Base-by-base conservation (phyloP, 2,888 invertebrate genomes). In the Nesidiocoris tenuis region DNA sequence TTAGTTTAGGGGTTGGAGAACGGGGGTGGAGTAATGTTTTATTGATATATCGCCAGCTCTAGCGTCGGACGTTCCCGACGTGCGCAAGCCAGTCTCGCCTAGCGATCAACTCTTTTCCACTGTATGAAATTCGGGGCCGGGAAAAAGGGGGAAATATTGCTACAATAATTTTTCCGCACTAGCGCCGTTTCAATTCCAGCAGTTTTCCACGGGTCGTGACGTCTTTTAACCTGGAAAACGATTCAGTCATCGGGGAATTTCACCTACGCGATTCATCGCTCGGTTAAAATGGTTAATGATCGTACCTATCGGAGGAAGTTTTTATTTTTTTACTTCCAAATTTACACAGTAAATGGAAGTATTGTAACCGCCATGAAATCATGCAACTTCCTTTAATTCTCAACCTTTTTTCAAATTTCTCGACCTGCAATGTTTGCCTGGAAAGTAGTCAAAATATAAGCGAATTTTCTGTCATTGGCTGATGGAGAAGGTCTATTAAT, bases 1-100 rank as follows among this genome's bases (percentile, higher is more conserved):
- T 19, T 1, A 1, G 24, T 63, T 7, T 5, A n/a, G 22, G 2
- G n/a, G 63, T 3, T 21, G 2, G 12, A 17, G 21, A 12, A 12
- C 39, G 23, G 22, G 25, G 25, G 7, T 2, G 25, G 39, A 9
- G 65, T 67, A 56, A 67, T 67, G 56, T 67, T 67, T 67, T 67
- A 67, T 67, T 67, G 67, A 67, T 67, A 56, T 16, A 39, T 39
- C 39, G 39, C 39, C 39, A 12, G 5, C 39, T 39, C 39, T 39
- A 7, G 12, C 39, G 39, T 39, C 12, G 5, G 39, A 39, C 39
- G 12, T 39, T 39, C 12, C 39, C 39, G 39, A 39, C 39, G 39
- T 12, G 59, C 59, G 5, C 59, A 59, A n/a, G n/a, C n/a, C n/a
- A n/a, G n/a, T 16, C 19, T 59, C 17, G 19, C n/a, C 19, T n/a